phyloP scores from a whole-genome alignment of 1,140 invertebrate genomes.

The Drosophila cardini region DNA sequence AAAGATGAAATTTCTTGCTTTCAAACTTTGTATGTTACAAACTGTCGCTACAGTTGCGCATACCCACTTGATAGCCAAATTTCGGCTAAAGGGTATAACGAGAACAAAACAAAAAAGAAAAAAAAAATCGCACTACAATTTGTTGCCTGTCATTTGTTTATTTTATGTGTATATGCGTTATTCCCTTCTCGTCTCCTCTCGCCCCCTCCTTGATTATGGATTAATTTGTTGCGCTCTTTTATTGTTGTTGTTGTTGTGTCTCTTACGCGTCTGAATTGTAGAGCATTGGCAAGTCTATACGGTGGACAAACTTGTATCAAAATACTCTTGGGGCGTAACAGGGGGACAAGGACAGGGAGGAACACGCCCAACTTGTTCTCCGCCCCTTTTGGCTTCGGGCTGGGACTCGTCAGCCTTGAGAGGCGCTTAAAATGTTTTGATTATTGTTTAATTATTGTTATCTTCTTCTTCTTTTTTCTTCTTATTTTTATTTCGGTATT shows the following conservation, averaged over 20 bases:
- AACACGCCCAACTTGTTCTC: constrained; percentile 29
- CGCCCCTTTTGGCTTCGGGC: constrained; percentile 24
- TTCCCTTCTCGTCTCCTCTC: constrained; percentile 8
- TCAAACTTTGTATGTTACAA: too few species aligned
- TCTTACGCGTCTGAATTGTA: constrained; percentile 32
- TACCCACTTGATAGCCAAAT: neutral
- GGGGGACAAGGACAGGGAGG: neutral
- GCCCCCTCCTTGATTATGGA: constrained; percentile 51
- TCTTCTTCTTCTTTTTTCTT: constrained; percentile 25
- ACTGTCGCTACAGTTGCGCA: too few species aligned
- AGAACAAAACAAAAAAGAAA: constrained; percentile 53
- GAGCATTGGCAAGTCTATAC: constrained; percentile 39
- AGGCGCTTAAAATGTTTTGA: constrained; percentile 80
- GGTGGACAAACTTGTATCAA: neutral
- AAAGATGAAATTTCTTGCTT: too few species aligned
- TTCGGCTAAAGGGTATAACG: constrained; percentile 16
- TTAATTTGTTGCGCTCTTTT: constrained; percentile 67
- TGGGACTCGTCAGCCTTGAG: constrained; percentile 64
- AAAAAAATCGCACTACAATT: constrained; percentile 70
- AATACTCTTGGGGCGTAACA: neutral
- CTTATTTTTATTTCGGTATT: neutral
- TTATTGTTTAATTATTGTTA: constrained; percentile 68
- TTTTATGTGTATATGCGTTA: constrained; percentile 42
- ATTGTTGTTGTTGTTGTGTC: constrained; percentile 32
- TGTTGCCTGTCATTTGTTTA: constrained; percentile 77